Conservation (phyloP, 2,113 vertebrate genomes). For the Antigone vipio region DNA sequence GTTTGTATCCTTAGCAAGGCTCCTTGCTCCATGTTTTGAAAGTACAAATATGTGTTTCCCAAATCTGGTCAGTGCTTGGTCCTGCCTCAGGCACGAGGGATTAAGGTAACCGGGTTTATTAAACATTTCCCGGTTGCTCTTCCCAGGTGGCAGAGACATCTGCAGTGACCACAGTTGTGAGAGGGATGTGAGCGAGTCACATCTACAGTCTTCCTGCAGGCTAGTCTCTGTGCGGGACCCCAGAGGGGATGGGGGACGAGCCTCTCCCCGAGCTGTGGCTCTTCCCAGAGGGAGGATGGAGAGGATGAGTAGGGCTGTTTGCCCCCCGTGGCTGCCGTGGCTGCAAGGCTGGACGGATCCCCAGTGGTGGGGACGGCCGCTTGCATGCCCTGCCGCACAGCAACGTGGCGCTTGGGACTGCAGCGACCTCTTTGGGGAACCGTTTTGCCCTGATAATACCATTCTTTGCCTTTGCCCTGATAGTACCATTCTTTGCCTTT, state of each 20-base stretch:
- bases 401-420: rapidly evolving
- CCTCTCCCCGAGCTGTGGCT: background rate
- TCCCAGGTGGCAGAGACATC: background rate
- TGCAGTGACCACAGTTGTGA: background rate
- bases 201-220: background rate
- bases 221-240: rapidly evolving
- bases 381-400: rapidly evolving
- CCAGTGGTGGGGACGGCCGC: rapidly evolving
- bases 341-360: background rate
- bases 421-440: background rate
- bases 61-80: background rate
- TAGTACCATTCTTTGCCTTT: background rate
- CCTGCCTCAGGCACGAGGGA: background rate
- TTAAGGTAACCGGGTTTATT: background rate
- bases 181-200: background rate
- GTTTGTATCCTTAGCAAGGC: background rate
- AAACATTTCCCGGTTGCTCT: background rate
- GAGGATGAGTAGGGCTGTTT: background rate
- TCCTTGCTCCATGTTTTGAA: background rate
- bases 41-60: background rate
- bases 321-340: rapidly evolving
- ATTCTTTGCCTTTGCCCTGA: background rate
- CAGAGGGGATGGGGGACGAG: background rate
- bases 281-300: background rate
- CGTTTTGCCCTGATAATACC: background rate